A percentile compares a stretch with the other conserved stretches of the same genome.
Conservation (phyloP, 1,140 invertebrate species). For the Bombus picipes region DNA sequence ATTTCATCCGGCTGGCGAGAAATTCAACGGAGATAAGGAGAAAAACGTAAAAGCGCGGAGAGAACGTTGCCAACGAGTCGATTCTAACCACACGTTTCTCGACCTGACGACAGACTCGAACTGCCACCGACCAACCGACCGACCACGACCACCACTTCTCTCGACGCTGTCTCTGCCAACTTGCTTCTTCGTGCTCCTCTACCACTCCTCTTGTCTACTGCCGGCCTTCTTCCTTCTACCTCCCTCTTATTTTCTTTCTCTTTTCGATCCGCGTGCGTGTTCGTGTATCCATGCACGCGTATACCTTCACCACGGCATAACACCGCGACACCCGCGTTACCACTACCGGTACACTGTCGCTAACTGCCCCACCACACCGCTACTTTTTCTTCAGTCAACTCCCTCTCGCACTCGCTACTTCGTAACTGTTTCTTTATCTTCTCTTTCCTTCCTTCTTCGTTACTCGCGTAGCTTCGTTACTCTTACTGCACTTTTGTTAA, state of each 20-base stretch:
- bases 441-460: constrained; percentile 13
- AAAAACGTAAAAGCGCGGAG: not conserved
- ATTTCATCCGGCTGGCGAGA: not conserved
- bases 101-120: constrained; percentile 47
- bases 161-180: constrained; percentile 55
- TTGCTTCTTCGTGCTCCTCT: constrained; percentile 45
- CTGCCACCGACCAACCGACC: constrained; percentile 29
- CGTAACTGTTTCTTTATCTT: constrained; percentile 60
- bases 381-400: constrained; percentile 38
- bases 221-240: not conserved
- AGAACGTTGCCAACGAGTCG: constrained; percentile 21
- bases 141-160: constrained; percentile 34
- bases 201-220: constrained; percentile 21
- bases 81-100: constrained; percentile 15
- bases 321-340: constrained; percentile 15
- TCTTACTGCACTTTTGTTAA: constrained; percentile 29
- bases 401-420: constrained; percentile 18
- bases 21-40: not conserved
- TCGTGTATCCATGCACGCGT: constrained; percentile 11
- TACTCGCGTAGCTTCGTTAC: not conserved
- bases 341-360: constrained; percentile 15
- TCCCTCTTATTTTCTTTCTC: constrained; percentile 22
- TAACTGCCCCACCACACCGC: constrained; percentile 26
- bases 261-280: constrained; percentile 16
- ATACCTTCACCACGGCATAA: not conserved